Conservation (phyloP, 2,113 vertebrate species). For the Leuciscus idus region DNA sequence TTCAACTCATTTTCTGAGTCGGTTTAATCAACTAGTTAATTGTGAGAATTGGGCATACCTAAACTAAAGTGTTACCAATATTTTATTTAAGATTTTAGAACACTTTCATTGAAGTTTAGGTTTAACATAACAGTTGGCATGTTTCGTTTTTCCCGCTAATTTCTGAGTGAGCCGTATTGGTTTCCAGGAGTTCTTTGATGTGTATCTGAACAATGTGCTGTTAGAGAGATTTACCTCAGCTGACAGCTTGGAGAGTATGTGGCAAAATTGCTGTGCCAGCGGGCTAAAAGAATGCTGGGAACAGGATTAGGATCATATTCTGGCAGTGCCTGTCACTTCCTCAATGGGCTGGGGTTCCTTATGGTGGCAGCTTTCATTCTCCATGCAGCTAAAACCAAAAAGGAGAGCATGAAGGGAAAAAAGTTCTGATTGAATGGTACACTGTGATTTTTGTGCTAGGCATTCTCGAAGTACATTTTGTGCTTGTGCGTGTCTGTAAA, state of each 20-base stretch:
- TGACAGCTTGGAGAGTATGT: conserved; percentile 86
- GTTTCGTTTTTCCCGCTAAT: background rate
- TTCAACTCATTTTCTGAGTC: too few species aligned
- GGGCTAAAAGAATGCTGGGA: conserved; percentile 86
- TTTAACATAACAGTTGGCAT: background rate
- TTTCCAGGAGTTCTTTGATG: conserved; percentile 87
- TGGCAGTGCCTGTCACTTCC: conserved; percentile 85
- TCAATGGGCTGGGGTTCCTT: conserved; percentile 86
- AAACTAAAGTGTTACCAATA: background rate
- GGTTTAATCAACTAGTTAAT: too few species aligned
- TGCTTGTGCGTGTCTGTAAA: conserved; percentile 42
- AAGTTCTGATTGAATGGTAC: conserved; percentile 74
- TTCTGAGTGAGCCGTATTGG: conserved; percentile 61
- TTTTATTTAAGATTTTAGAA: background rate
- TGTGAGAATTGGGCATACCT: too few species aligned
- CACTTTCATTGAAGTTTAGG: background rate
- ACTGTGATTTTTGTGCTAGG: conserved; percentile 73
- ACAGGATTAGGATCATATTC: conserved; percentile 96
- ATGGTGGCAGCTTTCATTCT: conserved; percentile 82
- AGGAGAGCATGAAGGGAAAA: conserved; percentile 60
- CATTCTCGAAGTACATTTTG: conserved; percentile 55
- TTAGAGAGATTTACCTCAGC: conserved; percentile 86
- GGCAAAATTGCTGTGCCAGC: conserved; percentile 79
- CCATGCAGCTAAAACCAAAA: conserved; percentile 73
- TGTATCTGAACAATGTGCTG: conserved; percentile 84